These are phyloP conservation scores for Gopherus evgoodei DNA, from an alignment of 2,113 vertebrate genomes.

Conservation along the genomic window DNA sequence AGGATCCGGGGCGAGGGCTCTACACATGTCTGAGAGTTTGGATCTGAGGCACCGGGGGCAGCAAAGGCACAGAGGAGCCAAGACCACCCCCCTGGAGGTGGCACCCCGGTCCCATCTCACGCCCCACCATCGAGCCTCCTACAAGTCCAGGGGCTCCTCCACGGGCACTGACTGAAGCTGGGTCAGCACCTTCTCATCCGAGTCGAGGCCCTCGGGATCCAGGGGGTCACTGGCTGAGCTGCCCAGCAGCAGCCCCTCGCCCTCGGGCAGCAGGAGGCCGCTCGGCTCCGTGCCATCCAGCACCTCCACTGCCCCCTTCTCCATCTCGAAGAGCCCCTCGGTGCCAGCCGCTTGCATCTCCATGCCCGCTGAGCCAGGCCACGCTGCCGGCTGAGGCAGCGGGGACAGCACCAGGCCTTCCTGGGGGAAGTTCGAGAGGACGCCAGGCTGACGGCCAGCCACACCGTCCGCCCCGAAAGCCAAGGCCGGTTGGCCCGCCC, in stretches of 20 bases:
- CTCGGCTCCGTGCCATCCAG: slow-evolving; percentile 46
- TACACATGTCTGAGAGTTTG: background rate
- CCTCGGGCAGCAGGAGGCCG: slow-evolving; percentile 81
- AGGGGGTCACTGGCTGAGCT: slow-evolving; percentile 76
- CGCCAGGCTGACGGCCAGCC: background rate
- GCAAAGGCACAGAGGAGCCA: background rate
- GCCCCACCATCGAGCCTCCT: fast-evolving
- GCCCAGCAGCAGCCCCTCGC: slow-evolving; percentile 82
- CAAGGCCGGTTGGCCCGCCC: slow-evolving; percentile 6
- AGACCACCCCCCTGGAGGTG: background rate
- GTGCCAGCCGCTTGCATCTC: slow-evolving; percentile 35
- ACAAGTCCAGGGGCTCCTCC: slow-evolving; percentile 83
- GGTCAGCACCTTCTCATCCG: slow-evolving; percentile 83
- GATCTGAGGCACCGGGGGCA: background rate
- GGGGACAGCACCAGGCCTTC: slow-evolving; percentile 56
- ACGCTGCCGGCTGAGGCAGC: background rate
- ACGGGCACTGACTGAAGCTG: slow-evolving; percentile 92
- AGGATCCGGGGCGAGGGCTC: background rate
- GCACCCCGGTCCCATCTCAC: background rate
- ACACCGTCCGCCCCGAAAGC: slow-evolving; percentile 56
- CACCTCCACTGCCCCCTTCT: slow-evolving; percentile 82
- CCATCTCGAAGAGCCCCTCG: slow-evolving; percentile 76
- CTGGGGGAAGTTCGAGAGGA: slow-evolving; percentile 71
- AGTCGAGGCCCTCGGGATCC: slow-evolving; percentile 79
- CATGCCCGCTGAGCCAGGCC: slow-evolving; percentile 23